Conservation (phyloP, 2,113 vertebrate genomes). For the Ctenodactylus gundi region DNA sequence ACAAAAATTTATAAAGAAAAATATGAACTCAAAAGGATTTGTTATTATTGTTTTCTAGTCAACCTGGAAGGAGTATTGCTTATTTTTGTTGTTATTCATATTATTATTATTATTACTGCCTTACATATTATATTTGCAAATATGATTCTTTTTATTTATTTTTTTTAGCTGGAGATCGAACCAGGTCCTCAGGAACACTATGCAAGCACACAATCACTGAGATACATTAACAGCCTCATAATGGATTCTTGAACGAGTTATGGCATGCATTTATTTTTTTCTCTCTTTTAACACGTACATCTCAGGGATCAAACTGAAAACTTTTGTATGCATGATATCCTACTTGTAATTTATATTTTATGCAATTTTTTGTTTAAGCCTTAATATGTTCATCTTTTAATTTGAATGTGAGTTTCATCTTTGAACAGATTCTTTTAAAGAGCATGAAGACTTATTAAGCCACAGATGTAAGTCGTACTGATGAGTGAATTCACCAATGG, state of each 20-base stretch:
- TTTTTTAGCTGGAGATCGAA: neutral
- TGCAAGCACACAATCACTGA: neutral
- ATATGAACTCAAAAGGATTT: neutral
- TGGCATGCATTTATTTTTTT: neutral
- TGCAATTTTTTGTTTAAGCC: neutral
- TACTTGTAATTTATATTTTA: neutral
- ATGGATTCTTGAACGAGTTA: neutral
- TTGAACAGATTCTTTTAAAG: neutral
- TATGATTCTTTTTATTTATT: neutral
- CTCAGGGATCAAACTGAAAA: neutral
- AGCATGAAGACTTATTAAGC: conserved; percentile 21
- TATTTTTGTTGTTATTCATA: neutral
- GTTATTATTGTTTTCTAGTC: neutral
- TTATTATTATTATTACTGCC: neutral
- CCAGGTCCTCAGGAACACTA: no score
- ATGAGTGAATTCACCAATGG: neutral
- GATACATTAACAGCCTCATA: neutral
- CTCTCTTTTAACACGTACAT: neutral
- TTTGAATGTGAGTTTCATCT: neutral
- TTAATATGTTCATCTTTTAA: neutral
- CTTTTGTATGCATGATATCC: neutral
- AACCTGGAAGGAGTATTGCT: neutral
- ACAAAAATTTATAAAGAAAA: neutral
- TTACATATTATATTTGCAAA: neutral
- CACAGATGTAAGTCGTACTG: neutral